Evolutionary conservation across 2,797 vertebrate species (phyloP).

Genomic region (Gambelia wislizenii): DNA sequence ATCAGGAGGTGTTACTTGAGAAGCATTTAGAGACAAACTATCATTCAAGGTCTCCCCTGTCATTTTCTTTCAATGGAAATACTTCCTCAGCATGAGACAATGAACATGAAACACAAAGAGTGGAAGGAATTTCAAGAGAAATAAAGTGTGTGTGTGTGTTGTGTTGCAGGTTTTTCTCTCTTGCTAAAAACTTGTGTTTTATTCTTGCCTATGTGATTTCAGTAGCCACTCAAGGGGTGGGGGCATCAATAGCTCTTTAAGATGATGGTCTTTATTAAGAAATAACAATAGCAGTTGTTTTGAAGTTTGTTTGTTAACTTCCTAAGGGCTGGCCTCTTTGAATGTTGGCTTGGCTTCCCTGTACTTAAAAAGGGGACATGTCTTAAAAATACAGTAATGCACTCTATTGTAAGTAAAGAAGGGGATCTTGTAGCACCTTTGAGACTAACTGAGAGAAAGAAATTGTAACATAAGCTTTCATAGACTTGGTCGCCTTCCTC

Average conservation of each 20-base stretch:
- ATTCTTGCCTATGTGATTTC: not conserved
- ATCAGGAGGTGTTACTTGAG: not conserved
- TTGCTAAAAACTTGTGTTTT: not conserved
- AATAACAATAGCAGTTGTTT: not conserved
- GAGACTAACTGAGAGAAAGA: too few relatives aligned
- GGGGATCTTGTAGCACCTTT: too few relatives aligned
- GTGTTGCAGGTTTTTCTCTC: not conserved
- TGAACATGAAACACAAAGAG: slow-evolving; percentile 19
- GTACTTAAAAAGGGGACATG: too few relatives aligned
- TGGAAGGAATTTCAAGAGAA: not conserved
- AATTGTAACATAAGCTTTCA: too few relatives aligned
- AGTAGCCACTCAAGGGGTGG: not conserved
- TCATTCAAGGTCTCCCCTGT: not conserved
- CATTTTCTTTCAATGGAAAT: slow-evolving; percentile 37
- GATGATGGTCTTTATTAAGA: not conserved
- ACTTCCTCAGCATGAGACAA: slow-evolving; percentile 36
- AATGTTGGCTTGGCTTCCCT: not conserved
- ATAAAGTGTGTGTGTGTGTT: not conserved
- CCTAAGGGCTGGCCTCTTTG: not conserved
- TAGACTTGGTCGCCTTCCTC: too few relatives aligned
- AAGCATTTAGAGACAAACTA: slow-evolving; percentile 8
- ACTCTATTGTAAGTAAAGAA: too few relatives aligned
- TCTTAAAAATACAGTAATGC: too few relatives aligned
- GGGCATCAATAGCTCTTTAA: not conserved
- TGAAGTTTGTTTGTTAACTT: not conserved